A percentile compares a stretch with the other conserved stretches of the same genome.
Evolutionary conservation across 2,888 invertebrate species (phyloP).

Genomic region (Sminthurides aquaticus): DNA sequence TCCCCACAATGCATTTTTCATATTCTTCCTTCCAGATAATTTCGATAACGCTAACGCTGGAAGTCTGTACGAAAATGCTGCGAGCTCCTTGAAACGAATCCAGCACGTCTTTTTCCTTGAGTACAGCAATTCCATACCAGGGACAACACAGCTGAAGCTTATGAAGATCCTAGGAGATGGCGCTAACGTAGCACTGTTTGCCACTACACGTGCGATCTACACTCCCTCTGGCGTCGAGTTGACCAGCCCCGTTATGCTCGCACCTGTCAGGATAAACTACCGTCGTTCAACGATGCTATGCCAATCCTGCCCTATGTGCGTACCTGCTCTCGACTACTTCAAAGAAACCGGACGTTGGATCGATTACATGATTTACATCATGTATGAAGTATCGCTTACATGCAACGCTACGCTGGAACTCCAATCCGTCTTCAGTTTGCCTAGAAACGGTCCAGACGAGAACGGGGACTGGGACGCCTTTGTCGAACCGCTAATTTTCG

Average conservation of each 20-base stretch:
- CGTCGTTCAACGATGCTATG: background rate
- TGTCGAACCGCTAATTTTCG: slow-evolving; percentile 1
- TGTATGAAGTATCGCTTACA: background rate
- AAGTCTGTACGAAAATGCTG: background rate
- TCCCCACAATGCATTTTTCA: too few relatives aligned
- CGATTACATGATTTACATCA: slow-evolving; percentile 2
- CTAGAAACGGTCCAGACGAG: slow-evolving; percentile 1
- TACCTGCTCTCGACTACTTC: background rate
- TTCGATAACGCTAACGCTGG: background rate
- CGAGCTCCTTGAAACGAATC: background rate
- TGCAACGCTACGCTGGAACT: slow-evolving; percentile 5
- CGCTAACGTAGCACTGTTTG: background rate
- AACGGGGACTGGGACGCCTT: slow-evolving; percentile 14
- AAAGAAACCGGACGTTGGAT: slow-evolving; percentile 1
- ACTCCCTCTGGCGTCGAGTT: background rate
- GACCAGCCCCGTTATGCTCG: background rate
- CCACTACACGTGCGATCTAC: background rate
- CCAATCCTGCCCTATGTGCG: slow-evolving; percentile 8
- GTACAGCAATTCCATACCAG: background rate
- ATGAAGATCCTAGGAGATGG: background rate
- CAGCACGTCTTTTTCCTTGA: background rate
- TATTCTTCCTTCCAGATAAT: background rate
- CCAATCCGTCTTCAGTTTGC: background rate
- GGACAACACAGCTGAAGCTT: background rate
- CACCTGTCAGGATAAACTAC: background rate